Evolutionary conservation across 2,888 invertebrate species (phyloP).

Genomic region (Drosophila nr. fundita): DNA sequence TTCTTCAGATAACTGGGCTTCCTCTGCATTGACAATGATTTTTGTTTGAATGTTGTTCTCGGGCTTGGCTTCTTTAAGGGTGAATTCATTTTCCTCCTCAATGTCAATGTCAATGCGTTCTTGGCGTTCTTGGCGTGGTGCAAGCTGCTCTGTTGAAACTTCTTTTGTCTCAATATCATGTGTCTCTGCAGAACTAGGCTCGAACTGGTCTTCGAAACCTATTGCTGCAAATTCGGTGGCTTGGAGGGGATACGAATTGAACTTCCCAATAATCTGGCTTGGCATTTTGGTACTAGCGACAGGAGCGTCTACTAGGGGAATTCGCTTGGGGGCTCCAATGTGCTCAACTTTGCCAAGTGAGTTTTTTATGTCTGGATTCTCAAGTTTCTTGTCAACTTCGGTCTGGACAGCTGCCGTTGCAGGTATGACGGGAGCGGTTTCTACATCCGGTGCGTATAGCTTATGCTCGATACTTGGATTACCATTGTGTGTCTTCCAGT

Average conservation of each 20-base stretch:
- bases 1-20: not conserved
- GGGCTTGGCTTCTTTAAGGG: not conserved
- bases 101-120: not conserved
- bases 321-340: not conserved
- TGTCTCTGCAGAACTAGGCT: not conserved
- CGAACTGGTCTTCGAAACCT: not conserved
- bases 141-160: not conserved
- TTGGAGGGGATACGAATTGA: not conserved
- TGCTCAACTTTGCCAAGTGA: not conserved
- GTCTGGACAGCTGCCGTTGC: not conserved
- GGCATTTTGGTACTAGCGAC: not conserved
- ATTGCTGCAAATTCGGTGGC: not conserved
- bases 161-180: not conserved
- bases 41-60: not conserved
- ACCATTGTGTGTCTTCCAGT: not conserved
- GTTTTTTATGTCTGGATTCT: not conserved
- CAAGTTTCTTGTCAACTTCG: constrained; percentile 1
- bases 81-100: not conserved
- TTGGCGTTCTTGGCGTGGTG: not conserved
- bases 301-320: not conserved
- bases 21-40: not conserved
- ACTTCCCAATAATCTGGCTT: not conserved
- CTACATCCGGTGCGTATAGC: not conserved
- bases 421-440: not conserved
- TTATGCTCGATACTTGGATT: not conserved